Evolutionary conservation across 2,113 vertebrate species (phyloP), one percentile per base, ranked within the genome.

Genomic region (Callipepla squamata): DNA sequence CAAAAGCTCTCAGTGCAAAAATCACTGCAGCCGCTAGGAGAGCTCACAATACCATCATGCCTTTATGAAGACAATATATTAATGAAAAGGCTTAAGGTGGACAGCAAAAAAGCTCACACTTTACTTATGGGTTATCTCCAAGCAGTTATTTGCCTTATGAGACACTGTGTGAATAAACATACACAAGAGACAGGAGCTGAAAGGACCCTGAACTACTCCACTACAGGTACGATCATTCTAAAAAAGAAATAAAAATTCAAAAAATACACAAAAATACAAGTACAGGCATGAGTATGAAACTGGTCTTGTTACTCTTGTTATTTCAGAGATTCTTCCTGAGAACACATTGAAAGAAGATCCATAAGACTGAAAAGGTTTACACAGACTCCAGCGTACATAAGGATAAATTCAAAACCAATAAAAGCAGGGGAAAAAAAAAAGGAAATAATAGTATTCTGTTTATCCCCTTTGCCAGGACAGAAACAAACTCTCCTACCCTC

Each of bases 21-120:
- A 90, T 57, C 82, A 32, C 0, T 81, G 61, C 77, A 92, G 85
- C 48, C 53, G 81, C 79, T 80, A 72, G 38, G 22, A 92, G 44
- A 30, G 61, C 72, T 95, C 72, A 80, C 93, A 93, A 74, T 65
- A 77, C 51, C 68, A 59, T 44, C 59, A 67, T 0, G 1, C 50
- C 57, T 83, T 88, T 87, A 57, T 58, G 36, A 84, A 93, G 66
- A 68, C 48, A 88, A 93, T 50, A 79, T 4, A 72, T 67, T 86
- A 95, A 94, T 84, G 70, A 94, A 90, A 95, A 95, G 44, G 66
- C 40, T 94, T 87, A 86, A 78, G 58, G 48, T 45, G 8, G 22
- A 32, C 83, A 84, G 36, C 66, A 80, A 90, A 81, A 76, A 91
- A 89, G 45, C 63, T 80, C 81, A 77, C 55, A 26, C 21, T 85